A percentile compares a stretch with the other conserved stretches of the same genome.
These are phyloP conservation scores for Menura novaehollandiae DNA, from an alignment of 2,113 vertebrate genomes.

Conservation along the genomic window DNA sequence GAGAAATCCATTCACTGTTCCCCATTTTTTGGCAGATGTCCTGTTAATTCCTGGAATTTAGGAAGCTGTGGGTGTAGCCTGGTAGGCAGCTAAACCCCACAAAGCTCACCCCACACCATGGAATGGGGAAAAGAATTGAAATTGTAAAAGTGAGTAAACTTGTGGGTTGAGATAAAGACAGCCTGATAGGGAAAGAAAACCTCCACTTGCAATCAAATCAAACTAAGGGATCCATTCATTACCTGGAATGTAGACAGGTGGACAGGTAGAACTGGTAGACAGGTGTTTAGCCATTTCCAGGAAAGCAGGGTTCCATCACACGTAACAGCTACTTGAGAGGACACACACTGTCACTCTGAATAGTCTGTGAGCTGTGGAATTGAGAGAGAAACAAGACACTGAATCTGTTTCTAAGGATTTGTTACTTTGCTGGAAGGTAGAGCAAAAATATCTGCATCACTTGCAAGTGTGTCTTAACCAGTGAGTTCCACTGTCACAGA, in stretches of 20 bases:
- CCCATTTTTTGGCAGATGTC: not conserved
- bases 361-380: not conserved
- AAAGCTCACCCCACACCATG: not conserved
- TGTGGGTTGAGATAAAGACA: not conserved
- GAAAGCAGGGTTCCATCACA: not conserved
- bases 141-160: not conserved
- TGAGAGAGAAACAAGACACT: not conserved
- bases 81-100: not conserved
- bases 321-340: not conserved
- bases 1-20: not conserved
- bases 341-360: not conserved
- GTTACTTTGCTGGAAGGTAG: not conserved
- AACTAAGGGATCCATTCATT: not conserved
- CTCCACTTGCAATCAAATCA: not conserved
- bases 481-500: not conserved
- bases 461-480: not conserved
- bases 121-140: not conserved
- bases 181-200: not conserved
- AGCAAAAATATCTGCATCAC: not conserved
- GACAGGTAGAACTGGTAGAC: fast-evolving
- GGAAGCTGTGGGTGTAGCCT: not conserved
- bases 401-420: not conserved
- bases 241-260: too few species aligned
- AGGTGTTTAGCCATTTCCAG: not conserved
- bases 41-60: not conserved